These are phyloP conservation scores for Tridacna gigas DNA, from an alignment of 2,888 invertebrate species.

Conservation along the genomic window DNA sequence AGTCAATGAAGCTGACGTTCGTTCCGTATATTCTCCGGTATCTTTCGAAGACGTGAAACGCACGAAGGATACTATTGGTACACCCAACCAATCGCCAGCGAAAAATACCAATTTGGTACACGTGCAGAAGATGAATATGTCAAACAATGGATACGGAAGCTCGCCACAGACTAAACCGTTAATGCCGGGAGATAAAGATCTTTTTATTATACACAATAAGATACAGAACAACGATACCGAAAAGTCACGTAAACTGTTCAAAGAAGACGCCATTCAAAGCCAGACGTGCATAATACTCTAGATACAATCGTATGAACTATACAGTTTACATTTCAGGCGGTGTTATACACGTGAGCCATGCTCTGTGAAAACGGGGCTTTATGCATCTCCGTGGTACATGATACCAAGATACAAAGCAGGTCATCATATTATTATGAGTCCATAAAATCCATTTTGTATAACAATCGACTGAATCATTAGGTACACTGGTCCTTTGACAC, in stretches of 20 bases:
- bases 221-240: constrained; percentile 23
- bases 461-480: too few relatives aligned
- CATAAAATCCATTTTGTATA: too few relatives aligned
- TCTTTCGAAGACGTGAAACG: constrained; percentile 74
- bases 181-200: constrained; percentile 24
- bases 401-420: too few relatives aligned
- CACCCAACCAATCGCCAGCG: constrained; percentile 27
- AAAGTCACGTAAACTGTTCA: constrained; percentile 1
- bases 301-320: background rate
- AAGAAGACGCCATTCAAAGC: constrained; percentile 11
- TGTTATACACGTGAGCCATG: too few relatives aligned
- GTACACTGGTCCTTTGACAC: too few relatives aligned
- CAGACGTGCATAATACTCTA: constrained; percentile 15
- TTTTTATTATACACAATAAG: constrained; percentile 32
- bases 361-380: too few relatives aligned
- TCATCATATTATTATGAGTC: too few relatives aligned
- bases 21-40: constrained; percentile 75
- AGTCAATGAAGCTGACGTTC: constrained; percentile 35
- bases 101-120: constrained; percentile 7
- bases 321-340: too few relatives aligned
- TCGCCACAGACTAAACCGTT: background rate
- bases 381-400: too few relatives aligned
- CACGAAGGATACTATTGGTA: constrained; percentile 24
- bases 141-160: constrained; percentile 3
- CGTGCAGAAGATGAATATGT: background rate